Evolutionary conservation across 2,797 vertebrate species (phyloP).

Genomic region (Chrysocyon brachyurus): DNA sequence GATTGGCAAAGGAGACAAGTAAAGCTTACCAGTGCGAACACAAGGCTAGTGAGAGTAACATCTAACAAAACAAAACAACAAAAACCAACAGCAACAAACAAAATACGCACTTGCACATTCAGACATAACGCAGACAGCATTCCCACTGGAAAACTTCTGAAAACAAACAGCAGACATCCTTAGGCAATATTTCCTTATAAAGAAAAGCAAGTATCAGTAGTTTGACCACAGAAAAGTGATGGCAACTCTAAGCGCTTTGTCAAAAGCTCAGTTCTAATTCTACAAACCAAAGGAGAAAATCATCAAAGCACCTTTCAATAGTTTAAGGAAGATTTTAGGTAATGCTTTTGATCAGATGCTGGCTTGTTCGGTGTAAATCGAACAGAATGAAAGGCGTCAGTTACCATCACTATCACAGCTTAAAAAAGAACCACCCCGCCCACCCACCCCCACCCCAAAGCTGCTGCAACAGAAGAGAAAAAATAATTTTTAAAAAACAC

Average conservation of each 20-base stretch:
- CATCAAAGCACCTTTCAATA: conserved; percentile 77
- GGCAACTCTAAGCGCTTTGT: conserved; percentile 73
- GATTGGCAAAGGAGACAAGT: conserved; percentile 87
- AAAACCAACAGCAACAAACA: conserved; percentile 74
- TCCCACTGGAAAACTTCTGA: conserved; percentile 26
- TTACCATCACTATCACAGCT: conserved; percentile 86
- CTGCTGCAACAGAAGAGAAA: conserved; percentile 78
- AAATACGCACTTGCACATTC: conserved; percentile 67
- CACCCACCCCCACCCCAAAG: not conserved
- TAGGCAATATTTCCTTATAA: conserved; percentile 86
- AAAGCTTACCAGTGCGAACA: conserved; percentile 86
- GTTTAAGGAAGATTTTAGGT: conserved; percentile 64
- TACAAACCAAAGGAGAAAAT: conserved; percentile 78
- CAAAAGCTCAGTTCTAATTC: conserved; percentile 75
- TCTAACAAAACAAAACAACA: conserved; percentile 66
- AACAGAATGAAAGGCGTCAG: conserved; percentile 83
- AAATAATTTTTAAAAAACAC: conserved; percentile 66
- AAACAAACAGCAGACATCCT: conserved; percentile 83
- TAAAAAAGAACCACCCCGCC: conserved; percentile 77
- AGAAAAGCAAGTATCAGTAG: conserved; percentile 88
- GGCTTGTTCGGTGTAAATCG: conserved; percentile 65
- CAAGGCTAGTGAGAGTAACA: conserved; percentile 70
- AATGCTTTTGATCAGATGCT: conserved; percentile 82
- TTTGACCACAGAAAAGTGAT: conserved; percentile 87
- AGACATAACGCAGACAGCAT: conserved; percentile 1